Conservation (phyloP, 2,797 vertebrate species). For the Pipistrellus pygmaeus region DNA sequence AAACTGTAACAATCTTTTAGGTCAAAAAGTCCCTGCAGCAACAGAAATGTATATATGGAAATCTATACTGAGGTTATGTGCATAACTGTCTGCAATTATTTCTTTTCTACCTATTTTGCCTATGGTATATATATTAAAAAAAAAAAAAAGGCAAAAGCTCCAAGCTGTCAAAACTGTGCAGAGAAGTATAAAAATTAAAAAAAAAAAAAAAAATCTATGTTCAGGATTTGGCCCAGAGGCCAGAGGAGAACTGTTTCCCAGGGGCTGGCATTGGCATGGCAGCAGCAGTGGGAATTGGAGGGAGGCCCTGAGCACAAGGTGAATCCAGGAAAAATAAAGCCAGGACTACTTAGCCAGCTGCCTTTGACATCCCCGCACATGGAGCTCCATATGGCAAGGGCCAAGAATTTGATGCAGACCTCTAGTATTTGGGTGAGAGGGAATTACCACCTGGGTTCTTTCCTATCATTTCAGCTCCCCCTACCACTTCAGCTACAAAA, state of each 20-base stretch:
- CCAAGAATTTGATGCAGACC: background rate
- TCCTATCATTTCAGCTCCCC: conserved; percentile 45
- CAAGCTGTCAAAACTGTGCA: background rate
- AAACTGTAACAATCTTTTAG: background rate
- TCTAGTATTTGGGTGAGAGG: background rate
- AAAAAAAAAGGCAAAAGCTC: background rate
- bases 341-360: background rate
- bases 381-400: background rate
- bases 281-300: background rate
- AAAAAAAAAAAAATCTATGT: conserved; percentile 15
- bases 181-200: background rate
- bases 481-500: conserved; percentile 35
- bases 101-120: conserved; percentile 8
- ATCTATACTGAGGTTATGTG: background rate
- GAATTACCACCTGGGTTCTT: conserved; percentile 37
- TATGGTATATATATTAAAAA: background rate
- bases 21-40: conserved; percentile 16
- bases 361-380: conserved; percentile 20
- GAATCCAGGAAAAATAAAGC: conserved; percentile 61
- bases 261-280: background rate
- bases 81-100: background rate
- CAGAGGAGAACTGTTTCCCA: conserved; percentile 15
- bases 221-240: background rate
- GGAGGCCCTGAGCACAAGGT: background rate
- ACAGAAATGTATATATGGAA: conserved; percentile 24